Base-by-base conservation (phyloP, 2,888 invertebrate genomes). In the Pardosa pseudoannulata region DNA sequence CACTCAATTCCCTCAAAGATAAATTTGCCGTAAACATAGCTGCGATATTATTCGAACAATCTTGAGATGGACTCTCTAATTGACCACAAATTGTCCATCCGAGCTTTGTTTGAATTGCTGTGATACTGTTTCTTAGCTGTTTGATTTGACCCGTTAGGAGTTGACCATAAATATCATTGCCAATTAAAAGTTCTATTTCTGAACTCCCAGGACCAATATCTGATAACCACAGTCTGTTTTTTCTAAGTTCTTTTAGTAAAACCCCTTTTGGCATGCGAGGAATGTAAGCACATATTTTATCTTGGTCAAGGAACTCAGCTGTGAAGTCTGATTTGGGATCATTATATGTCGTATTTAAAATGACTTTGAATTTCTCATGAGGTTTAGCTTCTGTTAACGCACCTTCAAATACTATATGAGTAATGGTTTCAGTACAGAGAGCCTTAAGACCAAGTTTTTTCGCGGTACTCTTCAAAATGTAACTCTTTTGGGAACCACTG, bases 41-140 rank as follows among this genome's bases (percentile, higher is more conserved):
- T 9, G 27, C 23, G 13, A 13, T n/a, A n/a, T 27, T 27, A 62
- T 6, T 62, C 27, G 16, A 23, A 62, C 7, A 19, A 62, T 27
- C 62, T 13, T 62, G 62, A 3, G 27, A 2, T 9, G 27, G 19
- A 23, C 23, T 19, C 23, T 5, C 62, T 62, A 27, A 23, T 28
- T 27, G 23, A 23, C 16, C 62, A 5, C 62, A 19, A 9, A 62
- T 62, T 62, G 62, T 27, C 62, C 62, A 23, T n/a, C n/a, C n/a
- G n/a, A 62, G 28, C 27, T 11, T 62, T 62, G 62, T 62, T 62
- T 62, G 62, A 28, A 62, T 62, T 62, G 62, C 23, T 23, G 62
- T 62, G 23, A 50, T 5, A 16, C 50, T 16, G 16, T 16, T 16
- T 3, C 19, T 5, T 19, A 19, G 50, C 50, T 50, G 62, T 13